Evolutionary conservation across 2,888 invertebrate species (phyloP).

Genomic region (Ferrisia virgata): DNA sequence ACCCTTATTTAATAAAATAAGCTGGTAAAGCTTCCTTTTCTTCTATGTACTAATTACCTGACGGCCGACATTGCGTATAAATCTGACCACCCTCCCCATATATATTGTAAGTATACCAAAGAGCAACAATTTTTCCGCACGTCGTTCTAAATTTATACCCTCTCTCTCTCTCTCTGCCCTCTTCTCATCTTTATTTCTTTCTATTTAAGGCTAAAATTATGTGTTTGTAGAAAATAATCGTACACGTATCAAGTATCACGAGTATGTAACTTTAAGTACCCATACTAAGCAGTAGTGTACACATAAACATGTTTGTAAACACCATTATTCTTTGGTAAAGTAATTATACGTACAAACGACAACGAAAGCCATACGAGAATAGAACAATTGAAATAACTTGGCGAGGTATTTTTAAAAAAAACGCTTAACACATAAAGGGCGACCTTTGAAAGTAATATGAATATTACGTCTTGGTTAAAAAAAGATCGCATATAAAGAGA

Average conservation of each 20-base stretch:
- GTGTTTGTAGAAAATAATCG: background rate
- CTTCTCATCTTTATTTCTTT: background rate
- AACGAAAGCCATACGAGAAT: background rate
- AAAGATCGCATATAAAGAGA: too few species aligned
- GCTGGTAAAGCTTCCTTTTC: constrained; percentile 24
- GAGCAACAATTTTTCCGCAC: background rate
- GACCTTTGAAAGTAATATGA: too few species aligned
- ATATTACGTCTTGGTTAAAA: too few species aligned
- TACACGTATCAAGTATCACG: background rate
- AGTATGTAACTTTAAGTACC: too few species aligned
- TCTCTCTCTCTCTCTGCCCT: background rate
- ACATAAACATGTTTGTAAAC: background rate
- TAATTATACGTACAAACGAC: background rate
- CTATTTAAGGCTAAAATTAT: background rate
- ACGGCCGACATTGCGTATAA: background rate
- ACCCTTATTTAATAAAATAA: constrained; percentile 31
- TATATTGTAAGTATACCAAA: too few species aligned
- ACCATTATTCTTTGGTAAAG: background rate
- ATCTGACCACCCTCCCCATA: background rate
- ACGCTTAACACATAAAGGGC: too few species aligned
- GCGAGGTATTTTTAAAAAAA: background rate
- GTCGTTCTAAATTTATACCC: background rate
- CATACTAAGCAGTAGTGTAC: too few species aligned
- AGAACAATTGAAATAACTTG: background rate
- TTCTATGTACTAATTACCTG: constrained; percentile 2